Base-by-base conservation (phyloP, 30 jellyfish, hydroid and myxozoan species). In the Calvadosia cruxmelitensis region DNA sequence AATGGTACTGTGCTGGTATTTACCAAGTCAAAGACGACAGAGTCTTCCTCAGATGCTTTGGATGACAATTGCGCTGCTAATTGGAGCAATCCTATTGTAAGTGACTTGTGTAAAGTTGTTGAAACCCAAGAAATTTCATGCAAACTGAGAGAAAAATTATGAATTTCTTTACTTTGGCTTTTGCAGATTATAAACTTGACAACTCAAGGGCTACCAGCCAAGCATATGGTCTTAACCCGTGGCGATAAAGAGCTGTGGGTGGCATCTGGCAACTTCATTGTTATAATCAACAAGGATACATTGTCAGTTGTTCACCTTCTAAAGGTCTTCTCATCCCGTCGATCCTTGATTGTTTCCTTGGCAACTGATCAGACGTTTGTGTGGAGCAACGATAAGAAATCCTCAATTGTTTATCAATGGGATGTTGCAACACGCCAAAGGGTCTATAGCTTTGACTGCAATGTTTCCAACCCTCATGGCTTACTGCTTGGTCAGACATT, bases 251-350 rank as follows among this genome's bases (percentile, higher is more conserved):
- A 85, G 65, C 30, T 85, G 33, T 85, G 96, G 96, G 91, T 75
- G n/a, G 96, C 84, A 15, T 85, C 93, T 28, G 96, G 96, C 15
- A 85, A 79, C 64, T 68, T 66, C 34, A 78, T 85, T 26, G 93
- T 85, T n/a, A 74, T 85, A 2, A 64, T 85, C 26, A 72, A 79
- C 52, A 80, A 36, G 2, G 53, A 57, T 15, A 78, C 42, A 33
- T 63, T 72, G 50, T 75, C 65, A 35, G 49, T 85, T 3, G 53
- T 72, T 1, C 76, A 78, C 33, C 84, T 68, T 34, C 63, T 85
- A 29, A 64, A 75, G 48, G 91, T 75, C 13, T 68, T 69, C 50
- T 15, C 83, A 12, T 52, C 72, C 66, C 84, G 66, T 2, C 80
- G 93, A 27, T 23, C 68, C 30, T 7, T 28, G 27, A 35, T 24